phyloP scores from a whole-genome alignment of 2,888 invertebrate genomes.

The Nasonia oneida region DNA sequence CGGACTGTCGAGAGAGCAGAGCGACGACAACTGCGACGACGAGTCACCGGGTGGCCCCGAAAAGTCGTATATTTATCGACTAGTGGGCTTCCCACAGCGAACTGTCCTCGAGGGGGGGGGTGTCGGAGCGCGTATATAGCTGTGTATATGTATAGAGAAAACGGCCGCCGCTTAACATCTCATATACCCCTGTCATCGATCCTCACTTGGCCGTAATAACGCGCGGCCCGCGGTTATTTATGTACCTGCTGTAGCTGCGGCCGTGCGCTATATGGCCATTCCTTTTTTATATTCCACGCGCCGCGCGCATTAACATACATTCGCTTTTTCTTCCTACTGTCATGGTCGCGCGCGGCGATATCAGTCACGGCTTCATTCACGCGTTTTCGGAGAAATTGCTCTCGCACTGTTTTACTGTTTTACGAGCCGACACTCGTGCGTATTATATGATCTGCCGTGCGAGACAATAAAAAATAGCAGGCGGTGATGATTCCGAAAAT shows the following conservation, averaged over 20 bases:
- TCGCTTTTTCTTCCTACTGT: constrained; percentile 42
- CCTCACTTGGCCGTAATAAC: constrained; percentile 65
- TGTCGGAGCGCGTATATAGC: constrained; percentile 24
- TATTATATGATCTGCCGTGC: too few species aligned
- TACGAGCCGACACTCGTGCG: too few species aligned
- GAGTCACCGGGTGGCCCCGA: constrained; percentile 72
- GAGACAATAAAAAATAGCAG: neutral
- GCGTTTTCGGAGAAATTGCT: neutral
- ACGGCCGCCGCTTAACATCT: constrained; percentile 73
- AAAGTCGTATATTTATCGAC: constrained; percentile 73
- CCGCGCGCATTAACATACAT: constrained; percentile 27
- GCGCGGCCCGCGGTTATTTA: constrained; percentile 65
- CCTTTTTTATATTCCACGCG: constrained; percentile 34
- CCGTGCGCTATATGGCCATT: neutral
- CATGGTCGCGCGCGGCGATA: constrained; percentile 8
- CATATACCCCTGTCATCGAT: constrained; percentile 71
- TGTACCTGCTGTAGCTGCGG: constrained; percentile 62
- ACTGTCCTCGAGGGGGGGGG: constrained; percentile 72
- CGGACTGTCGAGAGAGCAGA: neutral
- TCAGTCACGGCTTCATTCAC: neutral
- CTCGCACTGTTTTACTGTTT: neutral
- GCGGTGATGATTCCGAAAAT: neutral
- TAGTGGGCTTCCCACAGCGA: constrained; percentile 72
- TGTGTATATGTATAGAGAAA: constrained; percentile 59
- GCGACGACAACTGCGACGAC: constrained; percentile 7